phyloP scores from a whole-genome alignment of 2,113 vertebrate species.

The Strix uralensis region DNA sequence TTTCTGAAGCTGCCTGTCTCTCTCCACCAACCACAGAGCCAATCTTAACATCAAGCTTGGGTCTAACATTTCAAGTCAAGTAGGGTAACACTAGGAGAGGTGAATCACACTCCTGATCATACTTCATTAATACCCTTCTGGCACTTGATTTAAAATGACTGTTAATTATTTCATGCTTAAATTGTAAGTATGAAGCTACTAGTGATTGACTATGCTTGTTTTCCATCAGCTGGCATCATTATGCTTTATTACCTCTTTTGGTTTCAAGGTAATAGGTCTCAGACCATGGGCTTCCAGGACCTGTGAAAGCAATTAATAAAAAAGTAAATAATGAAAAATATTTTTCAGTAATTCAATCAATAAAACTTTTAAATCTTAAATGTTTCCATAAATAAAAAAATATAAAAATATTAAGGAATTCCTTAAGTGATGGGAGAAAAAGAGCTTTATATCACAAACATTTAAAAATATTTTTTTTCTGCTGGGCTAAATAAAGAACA shows the following conservation, averaged over 20 bases:
- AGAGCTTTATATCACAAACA: background rate
- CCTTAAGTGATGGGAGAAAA: background rate
- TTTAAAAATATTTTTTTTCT: background rate
- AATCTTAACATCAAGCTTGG: background rate
- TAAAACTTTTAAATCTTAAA: background rate
- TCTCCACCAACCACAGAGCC: background rate
- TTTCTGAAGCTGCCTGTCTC: background rate
- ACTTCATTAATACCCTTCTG: background rate
- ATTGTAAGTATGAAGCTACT: background rate
- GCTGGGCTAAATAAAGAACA: background rate
- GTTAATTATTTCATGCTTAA: background rate
- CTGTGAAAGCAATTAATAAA: slow-evolving; percentile 66
- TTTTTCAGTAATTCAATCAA: background rate
- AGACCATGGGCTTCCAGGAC: slow-evolving; percentile 95
- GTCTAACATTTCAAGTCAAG: background rate
- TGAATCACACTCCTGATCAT: background rate
- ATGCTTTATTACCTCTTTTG: slow-evolving; percentile 89
- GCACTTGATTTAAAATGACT: background rate
- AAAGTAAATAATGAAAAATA: background rate
- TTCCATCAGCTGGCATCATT: background rate
- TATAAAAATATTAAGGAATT: background rate
- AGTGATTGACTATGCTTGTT: background rate
- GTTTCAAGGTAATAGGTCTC: slow-evolving; percentile 89
- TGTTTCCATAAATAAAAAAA: background rate
- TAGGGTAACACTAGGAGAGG: background rate